Evolutionary conservation across 1,140 invertebrate genomes (phyloP).

Genomic region (Drosophila nigrodunni): DNA sequence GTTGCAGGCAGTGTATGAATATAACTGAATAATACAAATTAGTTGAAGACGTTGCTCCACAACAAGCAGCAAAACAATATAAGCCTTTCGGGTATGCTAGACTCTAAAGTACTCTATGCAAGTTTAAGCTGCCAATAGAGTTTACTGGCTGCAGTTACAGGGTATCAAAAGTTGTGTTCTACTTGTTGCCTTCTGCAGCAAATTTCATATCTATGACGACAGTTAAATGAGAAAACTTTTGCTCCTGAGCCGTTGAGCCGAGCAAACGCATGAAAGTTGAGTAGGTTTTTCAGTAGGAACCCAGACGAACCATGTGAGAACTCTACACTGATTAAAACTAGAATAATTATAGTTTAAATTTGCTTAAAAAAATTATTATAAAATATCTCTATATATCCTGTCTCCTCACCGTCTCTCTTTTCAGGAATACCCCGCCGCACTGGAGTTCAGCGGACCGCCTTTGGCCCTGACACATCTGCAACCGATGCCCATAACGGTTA

Average conservation of each 20-base stretch:
- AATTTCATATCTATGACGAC: conserved; percentile 63
- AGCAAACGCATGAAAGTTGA: neutral
- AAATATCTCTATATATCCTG: too few relatives aligned
- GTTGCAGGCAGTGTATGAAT: neutral
- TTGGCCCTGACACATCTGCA: conserved; percentile 77
- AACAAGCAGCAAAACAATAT: neutral
- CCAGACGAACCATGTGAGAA: neutral
- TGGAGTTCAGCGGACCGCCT: conserved; percentile 78
- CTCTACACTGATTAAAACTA: too few relatives aligned
- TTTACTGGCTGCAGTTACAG: conserved; percentile 1
- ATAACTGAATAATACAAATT: conserved; percentile 12
- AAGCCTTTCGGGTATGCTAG: neutral
- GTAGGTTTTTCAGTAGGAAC: neutral
- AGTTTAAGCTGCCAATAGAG: neutral
- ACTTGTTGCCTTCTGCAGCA: too few relatives aligned
- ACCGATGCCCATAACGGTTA: conserved; percentile 73
- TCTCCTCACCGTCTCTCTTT: too few relatives aligned
- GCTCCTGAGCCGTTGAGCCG: conserved; percentile 22
- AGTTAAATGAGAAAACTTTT: conserved; percentile 79
- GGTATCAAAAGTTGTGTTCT: too few relatives aligned
- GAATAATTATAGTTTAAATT: too few relatives aligned
- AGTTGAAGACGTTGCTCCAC: neutral
- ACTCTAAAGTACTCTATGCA: neutral
- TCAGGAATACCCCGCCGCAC: conserved; percentile 77
- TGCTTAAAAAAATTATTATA: too few relatives aligned